Evolutionary conservation across 2,113 vertebrate genomes (phyloP).

Genomic region (Clarias batrachus): DNA sequence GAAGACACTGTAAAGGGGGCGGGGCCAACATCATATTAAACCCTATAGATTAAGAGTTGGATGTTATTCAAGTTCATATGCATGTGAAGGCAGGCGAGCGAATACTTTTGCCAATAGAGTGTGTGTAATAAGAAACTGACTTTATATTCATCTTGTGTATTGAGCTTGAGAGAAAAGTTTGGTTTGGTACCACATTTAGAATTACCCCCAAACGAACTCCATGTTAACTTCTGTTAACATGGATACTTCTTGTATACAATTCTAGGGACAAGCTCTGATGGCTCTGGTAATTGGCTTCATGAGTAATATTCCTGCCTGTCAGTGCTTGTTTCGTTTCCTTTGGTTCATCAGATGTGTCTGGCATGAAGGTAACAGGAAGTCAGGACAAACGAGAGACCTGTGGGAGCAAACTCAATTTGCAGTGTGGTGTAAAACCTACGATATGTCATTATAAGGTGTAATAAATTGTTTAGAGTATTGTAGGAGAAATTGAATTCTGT

Average conservation of each 20-base stretch:
- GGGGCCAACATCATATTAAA: no score
- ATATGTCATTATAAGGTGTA: background rate
- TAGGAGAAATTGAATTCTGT: background rate
- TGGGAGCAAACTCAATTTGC: conserved; percentile 4
- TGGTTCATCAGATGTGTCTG: conserved; percentile 9
- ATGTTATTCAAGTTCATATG: no score
- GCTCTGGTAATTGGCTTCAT: conserved; percentile 47
- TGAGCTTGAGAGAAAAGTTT: conserved; percentile 10
- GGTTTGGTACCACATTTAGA: conserved; percentile 18
- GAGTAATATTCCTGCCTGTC: conserved; percentile 26
- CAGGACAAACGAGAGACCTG: background rate
- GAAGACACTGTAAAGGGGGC: no score
- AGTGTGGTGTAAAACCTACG: background rate
- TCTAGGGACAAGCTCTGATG: conserved; percentile 40
- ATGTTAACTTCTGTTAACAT: conserved; percentile 28
- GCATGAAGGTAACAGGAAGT: background rate
- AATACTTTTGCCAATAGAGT: background rate
- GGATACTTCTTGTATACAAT: conserved; percentile 43
- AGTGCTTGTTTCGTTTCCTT: conserved; percentile 11
- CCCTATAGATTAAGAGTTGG: no score
- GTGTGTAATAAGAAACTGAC: no score
- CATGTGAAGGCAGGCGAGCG: no score
- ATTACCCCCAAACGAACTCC: conserved; percentile 16
- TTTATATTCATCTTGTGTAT: background rate
- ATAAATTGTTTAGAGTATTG: background rate